Evolutionary conservation across 2,888 invertebrate genomes (phyloP).

Genomic region (Macrophya annulata): DNA sequence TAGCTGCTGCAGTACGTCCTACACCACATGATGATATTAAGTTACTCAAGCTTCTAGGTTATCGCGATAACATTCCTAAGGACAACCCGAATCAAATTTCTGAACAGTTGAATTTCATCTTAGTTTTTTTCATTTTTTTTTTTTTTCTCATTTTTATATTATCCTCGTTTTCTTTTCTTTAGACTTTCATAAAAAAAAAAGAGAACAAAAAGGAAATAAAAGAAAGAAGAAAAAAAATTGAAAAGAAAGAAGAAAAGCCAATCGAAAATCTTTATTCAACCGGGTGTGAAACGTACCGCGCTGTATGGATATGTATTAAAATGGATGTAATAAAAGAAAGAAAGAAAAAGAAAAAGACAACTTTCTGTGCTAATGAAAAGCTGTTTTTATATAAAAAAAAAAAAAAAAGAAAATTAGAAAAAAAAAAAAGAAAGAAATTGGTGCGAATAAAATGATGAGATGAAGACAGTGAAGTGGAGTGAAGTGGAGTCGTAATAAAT

Average conservation of each 20-base stretch:
- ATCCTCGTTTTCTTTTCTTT: neutral
- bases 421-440: neutral
- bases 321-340: neutral
- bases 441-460: neutral
- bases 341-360: neutral
- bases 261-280: neutral
- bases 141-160: neutral
- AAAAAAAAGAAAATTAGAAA: neutral
- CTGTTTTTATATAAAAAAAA: neutral
- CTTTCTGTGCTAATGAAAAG: conserved; percentile 6
- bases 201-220: neutral
- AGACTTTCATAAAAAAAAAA: neutral
- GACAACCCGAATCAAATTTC: conserved; percentile 46
- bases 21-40: conserved; percentile 29
- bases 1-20: too few relatives aligned
- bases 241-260: neutral
- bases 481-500: neutral
- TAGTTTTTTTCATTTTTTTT: neutral
- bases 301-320: too few relatives aligned
- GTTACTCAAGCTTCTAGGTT: neutral
- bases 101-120: conserved; percentile 27
- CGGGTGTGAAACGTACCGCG: neutral
- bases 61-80: conserved; percentile 36
- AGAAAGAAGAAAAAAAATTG: neutral
- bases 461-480: neutral